phyloP scores from a whole-genome alignment of 2,797 vertebrate species.

The Pipistrellus nathusii region DNA sequence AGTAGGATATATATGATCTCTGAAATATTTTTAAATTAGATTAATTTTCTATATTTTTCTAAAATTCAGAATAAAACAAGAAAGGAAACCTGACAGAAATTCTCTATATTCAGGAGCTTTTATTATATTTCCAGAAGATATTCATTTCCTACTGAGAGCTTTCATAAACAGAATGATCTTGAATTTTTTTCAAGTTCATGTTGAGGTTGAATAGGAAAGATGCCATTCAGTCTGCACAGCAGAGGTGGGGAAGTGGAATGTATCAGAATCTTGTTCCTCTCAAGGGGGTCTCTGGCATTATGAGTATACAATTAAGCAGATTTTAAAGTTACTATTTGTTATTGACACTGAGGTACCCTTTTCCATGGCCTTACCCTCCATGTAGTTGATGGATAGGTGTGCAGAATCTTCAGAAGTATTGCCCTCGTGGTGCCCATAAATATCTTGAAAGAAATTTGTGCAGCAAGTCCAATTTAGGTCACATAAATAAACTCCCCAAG shows the following conservation, averaged over 20 bases:
- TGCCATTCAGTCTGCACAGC: neutral
- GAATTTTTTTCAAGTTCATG: neutral
- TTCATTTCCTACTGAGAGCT: neutral
- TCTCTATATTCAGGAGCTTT: neutral
- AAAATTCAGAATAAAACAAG: neutral
- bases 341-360: neutral
- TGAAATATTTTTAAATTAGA: slow-evolving; percentile 36
- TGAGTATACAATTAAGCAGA: neutral
- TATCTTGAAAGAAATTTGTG: neutral
- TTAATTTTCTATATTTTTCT: slow-evolving; percentile 26
- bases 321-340: neutral
- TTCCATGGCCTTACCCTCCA: neutral
- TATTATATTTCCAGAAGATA: slow-evolving; percentile 19
- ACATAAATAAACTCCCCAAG: neutral
- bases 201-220: neutral
- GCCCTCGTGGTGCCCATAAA: neutral
- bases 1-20: neutral
- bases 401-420: slow-evolving; percentile 44
- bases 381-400: neutral
- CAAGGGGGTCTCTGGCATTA: neutral
- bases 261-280: neutral
- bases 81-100: neutral
- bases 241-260: neutral
- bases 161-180: neutral
- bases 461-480: slow-evolving; percentile 33